phyloP scores from a whole-genome alignment of 2,113 vertebrate genomes.

The Lepus timidus region DNA sequence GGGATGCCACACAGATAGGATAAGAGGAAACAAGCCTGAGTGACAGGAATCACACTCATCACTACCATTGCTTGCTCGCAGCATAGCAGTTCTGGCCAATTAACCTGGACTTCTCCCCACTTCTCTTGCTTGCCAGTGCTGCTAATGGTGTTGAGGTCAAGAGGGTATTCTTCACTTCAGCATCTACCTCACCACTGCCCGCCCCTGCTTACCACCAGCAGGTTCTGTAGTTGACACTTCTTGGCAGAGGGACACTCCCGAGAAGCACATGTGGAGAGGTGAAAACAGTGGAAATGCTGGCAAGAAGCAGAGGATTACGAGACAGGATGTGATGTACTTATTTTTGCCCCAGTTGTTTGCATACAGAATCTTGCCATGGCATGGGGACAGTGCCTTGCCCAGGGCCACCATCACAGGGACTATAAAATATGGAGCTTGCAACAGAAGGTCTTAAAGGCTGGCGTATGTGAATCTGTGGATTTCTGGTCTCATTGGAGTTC shows the following conservation, averaged over 20 bases:
- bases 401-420: background rate
- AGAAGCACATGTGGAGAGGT: background rate
- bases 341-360: background rate
- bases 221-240: background rate
- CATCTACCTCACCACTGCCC: background rate
- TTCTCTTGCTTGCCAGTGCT: background rate
- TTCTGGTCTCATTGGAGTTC: background rate
- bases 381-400: background rate
- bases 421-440: background rate
- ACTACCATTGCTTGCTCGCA: background rate
- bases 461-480: background rate
- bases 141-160: conserved; percentile 56
- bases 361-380: background rate
- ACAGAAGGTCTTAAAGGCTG: background rate
- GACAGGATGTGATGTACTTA: background rate
- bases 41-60: background rate
- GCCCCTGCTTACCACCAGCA: background rate
- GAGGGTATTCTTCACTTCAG: background rate
- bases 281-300: background rate
- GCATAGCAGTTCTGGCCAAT: background rate
- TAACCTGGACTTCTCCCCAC: background rate
- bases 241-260: background rate
- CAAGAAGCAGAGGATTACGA: background rate
- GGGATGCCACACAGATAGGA: background rate
- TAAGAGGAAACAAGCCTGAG: background rate